A percentile compares a stretch with the other conserved stretches of the same genome.
phyloP scores from a whole-genome alignment of 2,797 vertebrate species.

The Smutsia gigantea region DNA sequence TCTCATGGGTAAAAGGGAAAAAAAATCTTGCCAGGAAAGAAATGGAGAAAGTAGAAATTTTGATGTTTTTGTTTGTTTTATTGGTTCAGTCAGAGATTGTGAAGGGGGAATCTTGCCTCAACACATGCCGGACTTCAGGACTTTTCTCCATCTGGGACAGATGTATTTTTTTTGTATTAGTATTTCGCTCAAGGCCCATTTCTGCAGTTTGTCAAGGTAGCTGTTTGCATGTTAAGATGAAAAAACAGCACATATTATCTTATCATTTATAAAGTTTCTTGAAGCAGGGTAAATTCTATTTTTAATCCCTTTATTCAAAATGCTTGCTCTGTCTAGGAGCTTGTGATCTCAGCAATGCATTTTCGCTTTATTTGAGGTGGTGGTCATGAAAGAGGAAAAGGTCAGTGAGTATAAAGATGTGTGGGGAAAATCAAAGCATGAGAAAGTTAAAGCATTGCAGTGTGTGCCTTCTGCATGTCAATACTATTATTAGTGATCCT shows the following conservation, averaged over 20 bases:
- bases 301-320: conserved; percentile 1
- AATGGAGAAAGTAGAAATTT: not conserved
- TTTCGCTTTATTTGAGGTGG: not conserved
- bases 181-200: not conserved
- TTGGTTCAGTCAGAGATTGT: not conserved
- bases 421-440: not conserved
- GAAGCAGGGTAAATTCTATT: not conserved
- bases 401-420: not conserved
- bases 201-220: not conserved
- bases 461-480: not conserved
- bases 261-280: not conserved
- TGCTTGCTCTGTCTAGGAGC: not conserved
- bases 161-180: not conserved
- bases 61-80: not conserved
- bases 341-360: not conserved
- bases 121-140: not conserved
- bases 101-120: not conserved
- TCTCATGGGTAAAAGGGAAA: not conserved
- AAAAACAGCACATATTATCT: not conserved
- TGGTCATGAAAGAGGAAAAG: not conserved
- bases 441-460: not conserved
- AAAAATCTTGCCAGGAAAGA: not conserved
- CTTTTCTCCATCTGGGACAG: not conserved
- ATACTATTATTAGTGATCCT: not conserved
- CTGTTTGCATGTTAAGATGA: not conserved